Evolutionary conservation across 2,888 invertebrate species (phyloP), one percentile per base, ranked within the genome.

Genomic region (Cephus runcator): DNA sequence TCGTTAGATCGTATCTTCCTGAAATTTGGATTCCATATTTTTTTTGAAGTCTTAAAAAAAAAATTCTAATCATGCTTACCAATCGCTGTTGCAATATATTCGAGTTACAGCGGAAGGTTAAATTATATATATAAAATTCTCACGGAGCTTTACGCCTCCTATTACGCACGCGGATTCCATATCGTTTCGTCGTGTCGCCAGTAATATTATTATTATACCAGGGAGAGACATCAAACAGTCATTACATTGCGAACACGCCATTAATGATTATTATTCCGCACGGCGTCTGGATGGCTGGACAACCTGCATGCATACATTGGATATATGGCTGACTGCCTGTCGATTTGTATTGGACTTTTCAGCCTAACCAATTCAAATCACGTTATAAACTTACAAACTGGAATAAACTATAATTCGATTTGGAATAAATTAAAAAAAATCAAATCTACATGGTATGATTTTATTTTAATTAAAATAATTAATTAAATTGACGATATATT

Each of bases 201-300:
- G 73, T 69, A 77, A 77, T 69, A 75, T 77, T 73, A 68, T 77
- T 77, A 77, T 77, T 77, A 74, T 74, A 77, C 56, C 1, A 56
- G 73, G 73, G 35, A 35, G 69, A 75, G 69, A 75, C 68, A 78
- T 79, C 75, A 69, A 77, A 79, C 73, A 76, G 79, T 80, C 80
- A 79, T 81, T 81, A 79, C 68, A 71, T 74, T 34, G 73, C 69
- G 78, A 77, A 78, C 75, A 79, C 73, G 34, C 69, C 75, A 77
- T 78, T 80, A 78, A 79, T 80, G 80, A 80, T 82, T 80, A 76
- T 80, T 82, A 81, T 82, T 81, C 81, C 75, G 69, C 34, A 34
- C 74, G 77, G 76, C 76, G 36, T 34, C 68, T 71, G 31, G 31
- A 71, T 33, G 71, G 71, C 71, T 71, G 71, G 31, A 33, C 71